Evolutionary conservation across 2,888 invertebrate species (phyloP).

Genomic region (Syrista parreyssii): DNA sequence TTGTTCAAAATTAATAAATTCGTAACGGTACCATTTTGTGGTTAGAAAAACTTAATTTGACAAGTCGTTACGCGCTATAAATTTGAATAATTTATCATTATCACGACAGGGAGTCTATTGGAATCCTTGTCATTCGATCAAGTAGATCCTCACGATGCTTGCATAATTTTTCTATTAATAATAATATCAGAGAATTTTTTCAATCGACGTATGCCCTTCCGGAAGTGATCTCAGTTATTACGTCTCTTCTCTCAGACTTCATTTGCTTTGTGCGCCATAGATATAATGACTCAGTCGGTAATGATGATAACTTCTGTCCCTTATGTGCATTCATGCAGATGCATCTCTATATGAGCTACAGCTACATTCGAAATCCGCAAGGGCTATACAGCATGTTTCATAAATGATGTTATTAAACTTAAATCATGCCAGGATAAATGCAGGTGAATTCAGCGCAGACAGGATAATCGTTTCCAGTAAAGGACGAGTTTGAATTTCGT

Average conservation of each 20-base stretch:
- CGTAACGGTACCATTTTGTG: conserved; percentile 36
- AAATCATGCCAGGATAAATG: not conserved
- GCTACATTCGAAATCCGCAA: not conserved
- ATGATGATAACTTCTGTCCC: not conserved
- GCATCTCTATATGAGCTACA: not conserved
- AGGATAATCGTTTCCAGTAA: not conserved
- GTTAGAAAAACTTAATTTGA: conserved; percentile 43
- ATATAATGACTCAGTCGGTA: not conserved
- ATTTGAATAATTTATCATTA: not conserved
- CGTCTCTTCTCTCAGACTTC: not conserved
- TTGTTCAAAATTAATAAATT: conserved; percentile 16
- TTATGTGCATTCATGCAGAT: conserved; percentile 18
- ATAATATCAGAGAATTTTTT: no score
- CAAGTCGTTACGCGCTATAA: conserved; percentile 16
- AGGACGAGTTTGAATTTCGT: not conserved
- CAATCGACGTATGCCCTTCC: no score
- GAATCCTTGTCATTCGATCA: no score
- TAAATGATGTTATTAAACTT: not conserved
- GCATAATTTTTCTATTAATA: no score
- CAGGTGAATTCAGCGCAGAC: not conserved
- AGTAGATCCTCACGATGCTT: no score
- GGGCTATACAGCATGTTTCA: not conserved
- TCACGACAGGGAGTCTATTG: not conserved
- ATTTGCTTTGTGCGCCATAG: not conserved
- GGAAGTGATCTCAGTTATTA: not conserved